phyloP scores from a whole-genome alignment of 2,113 vertebrate genomes.

The Heloderma charlesbogerti region DNA sequence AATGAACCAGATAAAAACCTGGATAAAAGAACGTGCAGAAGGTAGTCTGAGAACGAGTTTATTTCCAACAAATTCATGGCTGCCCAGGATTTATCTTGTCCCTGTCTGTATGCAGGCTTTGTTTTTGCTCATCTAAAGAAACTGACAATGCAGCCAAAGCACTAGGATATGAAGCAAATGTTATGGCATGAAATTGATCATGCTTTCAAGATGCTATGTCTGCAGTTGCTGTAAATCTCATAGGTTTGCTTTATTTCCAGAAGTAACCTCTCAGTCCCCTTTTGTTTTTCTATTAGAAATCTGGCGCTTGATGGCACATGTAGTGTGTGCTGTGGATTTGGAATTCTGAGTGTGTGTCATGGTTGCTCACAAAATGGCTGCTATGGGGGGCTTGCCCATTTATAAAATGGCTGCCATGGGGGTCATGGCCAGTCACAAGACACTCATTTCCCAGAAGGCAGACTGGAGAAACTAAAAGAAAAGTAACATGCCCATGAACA shows the following conservation, averaged over 20 bases:
- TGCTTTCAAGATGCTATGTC: not conserved
- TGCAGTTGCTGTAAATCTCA: conserved; percentile 11
- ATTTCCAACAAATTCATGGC: not conserved
- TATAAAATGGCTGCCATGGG: no score
- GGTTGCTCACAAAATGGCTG: no score
- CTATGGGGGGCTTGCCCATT: no score
- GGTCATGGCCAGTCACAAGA: no score
- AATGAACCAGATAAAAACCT: not conserved
- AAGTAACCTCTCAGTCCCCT: not conserved
- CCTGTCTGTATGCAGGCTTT: not conserved
- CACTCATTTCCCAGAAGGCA: no score
- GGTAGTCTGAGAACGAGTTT: not conserved
- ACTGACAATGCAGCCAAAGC: not conserved
- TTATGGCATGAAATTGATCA: not conserved
- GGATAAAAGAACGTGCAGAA: not conserved
- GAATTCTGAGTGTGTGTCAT: no score
- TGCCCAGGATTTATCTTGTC: not conserved
- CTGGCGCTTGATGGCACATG: no score
- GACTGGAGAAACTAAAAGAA: no score
- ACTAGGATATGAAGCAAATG: not conserved
- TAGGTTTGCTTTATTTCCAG: not conserved
- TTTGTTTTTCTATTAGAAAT: not conserved
- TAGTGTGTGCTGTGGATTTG: no score
- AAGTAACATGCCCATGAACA: no score
- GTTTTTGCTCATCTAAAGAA: conserved; percentile 5